Evolutionary conservation across 2,113 vertebrate genomes (phyloP), one percentile per base, ranked within the genome.

Genomic region (Anolis carolinensis): DNA sequence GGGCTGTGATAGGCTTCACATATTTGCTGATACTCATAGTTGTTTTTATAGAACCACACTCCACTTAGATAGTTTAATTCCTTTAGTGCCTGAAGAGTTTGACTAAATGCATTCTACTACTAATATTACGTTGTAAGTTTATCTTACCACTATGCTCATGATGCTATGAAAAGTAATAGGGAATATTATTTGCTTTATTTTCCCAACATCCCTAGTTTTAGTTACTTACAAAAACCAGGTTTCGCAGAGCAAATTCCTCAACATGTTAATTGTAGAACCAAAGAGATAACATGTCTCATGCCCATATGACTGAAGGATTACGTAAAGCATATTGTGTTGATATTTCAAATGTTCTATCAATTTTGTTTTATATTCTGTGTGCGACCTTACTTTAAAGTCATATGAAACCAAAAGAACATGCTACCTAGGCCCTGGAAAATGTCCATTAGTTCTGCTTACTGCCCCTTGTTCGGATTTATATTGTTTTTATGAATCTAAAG

Each of bases 391-490:
- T 81, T 85, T 72, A 81, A 63, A 30, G 34, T 62, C 11, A 62
- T 55, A 62, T 81, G 63, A 63, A 78, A 73, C 48, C 67, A 59
- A 79, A 83, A 71, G 81, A 90, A 90, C 85, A 72, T 79, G 0
- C 75, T 91, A 81, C 85, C 77, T 81, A 63, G 90, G 78, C 88
- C 81, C 34, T 89, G 87, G 90, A 91, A 93, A 93, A 82, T 75
- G 36, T 50, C 75, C 83, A 62, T 83, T 82, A 82, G 80, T 68
- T 55, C 77, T 1, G 0, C 89, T 48, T 84, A 14, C 21, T 89
- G 55, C 25, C 11, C 8, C 73, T 93, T 84, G 34, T 83, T 90
- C 20, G 0, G 27, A 63, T 82, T 39, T 59, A 32, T 59, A 34
- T 59, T 48, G 11, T 48, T 75, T 3, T 23, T 0, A 70, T 72